Evolutionary conservation across 64 coral and sea anemone genomes (phyloP).

Genomic region (Astreopora myriophthalma): DNA sequence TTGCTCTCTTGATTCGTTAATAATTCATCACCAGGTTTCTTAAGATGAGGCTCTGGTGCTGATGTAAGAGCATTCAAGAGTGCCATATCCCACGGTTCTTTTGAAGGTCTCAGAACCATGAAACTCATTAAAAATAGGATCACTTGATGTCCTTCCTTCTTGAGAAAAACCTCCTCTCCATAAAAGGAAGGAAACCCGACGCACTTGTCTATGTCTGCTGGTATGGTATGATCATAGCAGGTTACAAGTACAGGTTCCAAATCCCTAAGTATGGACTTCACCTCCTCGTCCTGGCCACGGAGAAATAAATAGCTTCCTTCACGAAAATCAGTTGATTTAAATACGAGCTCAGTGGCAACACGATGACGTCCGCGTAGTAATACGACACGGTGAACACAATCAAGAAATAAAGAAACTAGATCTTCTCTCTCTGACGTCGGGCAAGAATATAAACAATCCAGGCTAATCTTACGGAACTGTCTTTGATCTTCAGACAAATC

Average conservation of each 20-base stretch:
- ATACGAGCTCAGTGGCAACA: no score
- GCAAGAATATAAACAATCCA: background rate
- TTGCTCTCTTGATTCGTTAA: no score
- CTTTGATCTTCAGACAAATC: background rate
- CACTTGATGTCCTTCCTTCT: background rate
- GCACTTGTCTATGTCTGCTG: background rate
- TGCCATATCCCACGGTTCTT: no score
- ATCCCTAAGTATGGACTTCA: background rate
- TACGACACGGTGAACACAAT: background rate
- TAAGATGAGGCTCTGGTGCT: background rate
- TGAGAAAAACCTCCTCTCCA: background rate
- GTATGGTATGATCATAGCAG: background rate
- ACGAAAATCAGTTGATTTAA: background rate
- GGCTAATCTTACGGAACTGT: background rate
- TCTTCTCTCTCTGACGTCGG: background rate
- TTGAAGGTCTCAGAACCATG: no score
- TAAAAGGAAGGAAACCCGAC: no score
- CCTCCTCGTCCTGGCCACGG: background rate
- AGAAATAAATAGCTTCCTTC: background rate
- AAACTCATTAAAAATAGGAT: background rate
- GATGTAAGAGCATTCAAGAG: background rate
- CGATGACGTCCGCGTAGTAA: background rate
- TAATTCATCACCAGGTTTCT: background rate
- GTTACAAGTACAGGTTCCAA: background rate
- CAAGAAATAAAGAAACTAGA: background rate